Evolutionary conservation across 2,888 invertebrate species (phyloP).

Genomic region (Eupithecia abbreviata): DNA sequence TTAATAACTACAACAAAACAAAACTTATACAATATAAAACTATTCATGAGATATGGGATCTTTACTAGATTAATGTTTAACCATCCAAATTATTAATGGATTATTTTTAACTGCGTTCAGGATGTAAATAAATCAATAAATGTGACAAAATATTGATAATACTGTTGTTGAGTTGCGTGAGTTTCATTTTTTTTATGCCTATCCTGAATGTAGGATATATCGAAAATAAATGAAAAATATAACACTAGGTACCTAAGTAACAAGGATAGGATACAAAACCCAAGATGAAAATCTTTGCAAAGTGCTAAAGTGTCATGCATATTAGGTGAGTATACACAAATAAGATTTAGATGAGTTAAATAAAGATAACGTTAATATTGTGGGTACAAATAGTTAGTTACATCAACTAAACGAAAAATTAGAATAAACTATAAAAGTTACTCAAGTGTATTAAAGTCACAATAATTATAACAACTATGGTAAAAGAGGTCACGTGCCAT

Average conservation of each 20-base stretch:
- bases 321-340: neutral
- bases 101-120: no score
- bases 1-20: neutral
- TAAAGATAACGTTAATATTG: neutral
- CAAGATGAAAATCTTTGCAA: neutral
- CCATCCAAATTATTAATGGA: no score
- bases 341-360: neutral
- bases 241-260: neutral
- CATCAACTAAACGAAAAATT: neutral
- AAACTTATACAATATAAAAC: no score
- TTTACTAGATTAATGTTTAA: no score
- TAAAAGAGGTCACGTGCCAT: neutral
- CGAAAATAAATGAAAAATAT: neutral
- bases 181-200: no score
- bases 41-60: no score
- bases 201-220: neutral
- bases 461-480: neutral
- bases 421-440: neutral
- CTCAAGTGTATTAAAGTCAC: neutral
- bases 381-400: neutral
- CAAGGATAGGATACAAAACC: neutral
- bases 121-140: no score
- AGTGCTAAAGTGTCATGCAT: neutral
- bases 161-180: no score
- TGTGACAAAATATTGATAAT: no score